A percentile compares a stretch with the other conserved stretches of the same genome.
Conservation (phyloP, 2,113 vertebrate genomes). For the Mesitornis unicolor region DNA sequence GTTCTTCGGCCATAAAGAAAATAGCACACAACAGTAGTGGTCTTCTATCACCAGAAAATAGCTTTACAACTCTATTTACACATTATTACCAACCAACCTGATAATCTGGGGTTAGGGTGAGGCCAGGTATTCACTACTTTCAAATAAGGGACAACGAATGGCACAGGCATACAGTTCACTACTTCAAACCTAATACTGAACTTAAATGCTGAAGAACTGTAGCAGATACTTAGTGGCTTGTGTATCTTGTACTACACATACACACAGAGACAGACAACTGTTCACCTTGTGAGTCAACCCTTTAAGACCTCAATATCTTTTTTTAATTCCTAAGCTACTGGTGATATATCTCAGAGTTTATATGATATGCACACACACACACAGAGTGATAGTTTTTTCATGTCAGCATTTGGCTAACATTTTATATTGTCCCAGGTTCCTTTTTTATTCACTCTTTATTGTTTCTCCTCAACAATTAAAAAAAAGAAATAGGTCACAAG, state of each 20-base stretch:
- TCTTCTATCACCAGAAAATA: neutral
- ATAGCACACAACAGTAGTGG: neutral
- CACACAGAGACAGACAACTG: neutral
- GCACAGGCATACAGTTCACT: neutral
- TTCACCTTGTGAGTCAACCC: constrained; percentile 12
- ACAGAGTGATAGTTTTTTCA: neutral
- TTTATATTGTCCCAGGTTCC: neutral
- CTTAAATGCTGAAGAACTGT: neutral
- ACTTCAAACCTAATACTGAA: neutral
- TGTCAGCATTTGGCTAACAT: neutral
- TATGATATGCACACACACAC: neutral
- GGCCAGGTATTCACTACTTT: constrained; percentile 18
- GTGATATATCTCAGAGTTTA: neutral
- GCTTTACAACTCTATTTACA: constrained; percentile 20
- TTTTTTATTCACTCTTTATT: neutral
- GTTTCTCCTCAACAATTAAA: neutral
- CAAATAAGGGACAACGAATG: constrained; percentile 28
- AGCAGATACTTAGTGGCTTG: neutral
- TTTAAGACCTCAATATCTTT: constrained; percentile 10
- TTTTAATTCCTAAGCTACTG: neutral
- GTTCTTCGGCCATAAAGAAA: neutral
- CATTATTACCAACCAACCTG: constrained; percentile 28
- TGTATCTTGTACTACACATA: neutral
- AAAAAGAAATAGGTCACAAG: neutral
- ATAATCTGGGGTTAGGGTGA: constrained; percentile 13